Evolutionary conservation across 2,113 vertebrate species (phyloP), one percentile per base, ranked within the genome.

Genomic region (Pelusios castaneus): DNA sequence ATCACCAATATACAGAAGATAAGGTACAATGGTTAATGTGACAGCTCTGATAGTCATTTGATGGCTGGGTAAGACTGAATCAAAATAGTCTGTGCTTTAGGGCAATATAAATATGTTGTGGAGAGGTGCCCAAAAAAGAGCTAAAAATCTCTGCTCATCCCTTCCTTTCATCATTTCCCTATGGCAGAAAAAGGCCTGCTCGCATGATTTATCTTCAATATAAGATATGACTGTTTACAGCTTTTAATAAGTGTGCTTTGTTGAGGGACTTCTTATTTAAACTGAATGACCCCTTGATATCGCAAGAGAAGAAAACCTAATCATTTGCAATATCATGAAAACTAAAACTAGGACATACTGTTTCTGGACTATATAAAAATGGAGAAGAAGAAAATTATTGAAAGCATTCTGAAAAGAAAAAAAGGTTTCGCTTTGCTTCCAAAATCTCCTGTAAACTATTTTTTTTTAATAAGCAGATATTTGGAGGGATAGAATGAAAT

Each of bases 391-490:
- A 84, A 55, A 93, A 60, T 9, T 81, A 4, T 54, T 89, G 79
- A 49, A 87, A 95, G 54, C 5, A 38, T 84, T 89, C 73, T 85
- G 77, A 54, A 87, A 80, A 58, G 6, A 38, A 80, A 89, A 7
- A 87, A 87, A 93, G 89, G 6, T 81, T 89, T 88, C 82, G 1
- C 29, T 91, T 75, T 5, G 34, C 13, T 31, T 76, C 29, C 67
- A 55, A 45, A 25, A 49, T 67, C 3, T 88, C 5, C 22, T 63
- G 58, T 25, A 91, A 94, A 92, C 25, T 16, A 52, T 31, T 73
- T 54, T 89, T 90, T 80, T 89, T 80, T 51, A 85, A 95, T 87
- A 92, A 91, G 24, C 12, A 87, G 51, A 60, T 93, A 86, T 88
- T 76, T 92, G 41, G 22, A 73, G 14, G 24, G 6, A 82, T 34